phyloP scores from a whole-genome alignment of 2,888 invertebrate species.

The Spodoptera exigua region DNA sequence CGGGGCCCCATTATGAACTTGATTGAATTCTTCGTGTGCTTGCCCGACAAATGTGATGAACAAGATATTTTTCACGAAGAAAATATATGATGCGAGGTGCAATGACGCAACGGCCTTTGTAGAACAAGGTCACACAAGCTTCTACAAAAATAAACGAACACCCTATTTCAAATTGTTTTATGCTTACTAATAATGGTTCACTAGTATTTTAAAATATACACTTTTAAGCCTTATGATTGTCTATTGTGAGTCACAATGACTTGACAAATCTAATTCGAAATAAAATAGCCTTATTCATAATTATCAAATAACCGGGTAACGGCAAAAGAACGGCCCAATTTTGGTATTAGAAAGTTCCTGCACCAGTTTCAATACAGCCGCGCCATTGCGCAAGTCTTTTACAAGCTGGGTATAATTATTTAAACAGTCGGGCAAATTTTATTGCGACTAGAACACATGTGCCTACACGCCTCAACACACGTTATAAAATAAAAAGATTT shows the following conservation, averaged over 20 bases:
- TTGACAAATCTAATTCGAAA: slow-evolving; percentile 6
- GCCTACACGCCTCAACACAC: slow-evolving; percentile 10
- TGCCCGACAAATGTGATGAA: slow-evolving; percentile 94
- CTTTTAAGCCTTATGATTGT: background rate
- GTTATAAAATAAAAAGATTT: background rate
- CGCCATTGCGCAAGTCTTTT: slow-evolving; percentile 13
- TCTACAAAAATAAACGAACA: slow-evolving; percentile 22
- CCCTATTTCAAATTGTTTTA: slow-evolving; percentile 34
- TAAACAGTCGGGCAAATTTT: background rate
- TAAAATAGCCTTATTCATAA: slow-evolving; percentile 18
- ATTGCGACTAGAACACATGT: background rate
- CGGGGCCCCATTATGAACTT: slow-evolving; percentile 95
- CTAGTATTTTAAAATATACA: slow-evolving; percentile 2
- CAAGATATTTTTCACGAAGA: slow-evolving; percentile 92
- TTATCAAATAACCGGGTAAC: slow-evolving; percentile 8
- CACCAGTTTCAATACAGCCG: slow-evolving; percentile 14
- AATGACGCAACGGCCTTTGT: slow-evolving; percentile 49
- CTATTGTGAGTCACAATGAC: background rate
- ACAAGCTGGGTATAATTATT: background rate
- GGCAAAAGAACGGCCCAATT: slow-evolving; percentile 21
- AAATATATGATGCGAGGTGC: slow-evolving; percentile 80
- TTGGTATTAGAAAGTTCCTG: slow-evolving; percentile 46
- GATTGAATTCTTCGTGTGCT: slow-evolving; percentile 96
- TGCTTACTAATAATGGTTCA: slow-evolving; percentile 19
- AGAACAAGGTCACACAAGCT: slow-evolving; percentile 45